Evolutionary conservation across 2,113 vertebrate species (phyloP).

Genomic region (Tyrannus savana): DNA sequence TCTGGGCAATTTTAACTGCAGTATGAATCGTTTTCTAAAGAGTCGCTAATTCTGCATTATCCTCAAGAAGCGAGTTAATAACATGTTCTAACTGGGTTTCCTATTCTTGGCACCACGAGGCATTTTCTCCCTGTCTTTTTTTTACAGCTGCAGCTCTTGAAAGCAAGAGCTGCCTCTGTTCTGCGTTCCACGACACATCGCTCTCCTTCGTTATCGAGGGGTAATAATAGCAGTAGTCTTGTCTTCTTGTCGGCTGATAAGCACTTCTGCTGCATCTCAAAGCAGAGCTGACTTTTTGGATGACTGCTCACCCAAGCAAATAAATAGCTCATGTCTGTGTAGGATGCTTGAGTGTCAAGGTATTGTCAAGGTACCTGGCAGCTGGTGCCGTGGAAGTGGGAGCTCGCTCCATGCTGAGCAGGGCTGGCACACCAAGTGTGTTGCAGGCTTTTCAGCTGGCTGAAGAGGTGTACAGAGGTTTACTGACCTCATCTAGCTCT

Average conservation of each 20-base stretch:
- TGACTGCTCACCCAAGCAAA: constrained; percentile 15
- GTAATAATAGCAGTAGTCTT: not conserved
- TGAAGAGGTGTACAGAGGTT: not conserved
- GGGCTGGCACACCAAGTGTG: fast-evolving
- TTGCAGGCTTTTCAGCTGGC: not conserved
- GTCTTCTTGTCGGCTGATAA: not conserved
- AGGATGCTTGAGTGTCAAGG: not conserved
- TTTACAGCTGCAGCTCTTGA: not conserved
- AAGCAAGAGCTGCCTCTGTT: not conserved
- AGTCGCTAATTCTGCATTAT: not conserved
- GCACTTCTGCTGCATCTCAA: not conserved
- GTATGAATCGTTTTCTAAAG: not conserved
- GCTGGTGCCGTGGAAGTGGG: not conserved
- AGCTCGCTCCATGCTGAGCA: not conserved
- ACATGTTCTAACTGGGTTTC: not conserved
- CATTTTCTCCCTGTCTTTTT: constrained; percentile 1
- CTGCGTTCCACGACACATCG: not conserved
- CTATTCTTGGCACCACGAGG: not conserved
- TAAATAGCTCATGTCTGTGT: not conserved
- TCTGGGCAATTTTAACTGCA: not conserved
- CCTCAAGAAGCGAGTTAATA: not conserved
- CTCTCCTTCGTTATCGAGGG: not conserved
- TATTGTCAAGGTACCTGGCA: not conserved
- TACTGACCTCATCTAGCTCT: not conserved
- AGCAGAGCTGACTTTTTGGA: not conserved